Percentiles rank a stretch among this genome's conserved stretches.
Evolutionary conservation across 2,113 vertebrate genomes (phyloP).

Genomic region (Catagonus wagneri): DNA sequence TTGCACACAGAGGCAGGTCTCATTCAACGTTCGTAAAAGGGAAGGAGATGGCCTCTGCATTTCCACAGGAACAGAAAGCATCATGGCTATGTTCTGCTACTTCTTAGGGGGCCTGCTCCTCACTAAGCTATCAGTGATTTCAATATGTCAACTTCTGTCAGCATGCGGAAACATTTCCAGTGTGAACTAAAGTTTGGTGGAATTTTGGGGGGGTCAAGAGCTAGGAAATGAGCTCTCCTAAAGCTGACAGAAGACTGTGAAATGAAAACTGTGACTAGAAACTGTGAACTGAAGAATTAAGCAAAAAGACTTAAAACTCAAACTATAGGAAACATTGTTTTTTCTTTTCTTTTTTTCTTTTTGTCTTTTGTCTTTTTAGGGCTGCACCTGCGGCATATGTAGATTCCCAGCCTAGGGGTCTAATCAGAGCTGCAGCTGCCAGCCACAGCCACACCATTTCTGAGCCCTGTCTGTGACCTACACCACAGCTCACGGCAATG

Average conservation of each 20-base stretch:
- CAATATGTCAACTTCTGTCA: no score
- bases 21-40: neutral
- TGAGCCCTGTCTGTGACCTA: no score
- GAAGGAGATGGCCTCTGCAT: neutral
- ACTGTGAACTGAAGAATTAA: slow-evolving; percentile 7
- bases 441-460: no score
- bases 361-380: no score
- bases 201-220: neutral
- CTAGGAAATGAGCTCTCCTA: neutral
- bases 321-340: slow-evolving; percentile 3
- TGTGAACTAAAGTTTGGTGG: neutral
- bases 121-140: neutral
- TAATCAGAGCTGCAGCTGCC: no score
- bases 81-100: neutral
- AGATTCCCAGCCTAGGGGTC: no score
- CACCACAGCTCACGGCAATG: no score
- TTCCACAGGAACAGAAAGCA: neutral
- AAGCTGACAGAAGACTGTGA: neutral
- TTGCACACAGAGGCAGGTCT: neutral
- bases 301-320: neutral
- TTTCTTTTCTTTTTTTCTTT: neutral
- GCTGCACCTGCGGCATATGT: no score
- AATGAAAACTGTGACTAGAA: neutral
- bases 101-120: neutral
- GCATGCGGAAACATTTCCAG: neutral